Evolutionary conservation across 1,140 invertebrate species (phyloP), one percentile per base, ranked within the genome.

Genomic region (Maniola jurtina): DNA sequence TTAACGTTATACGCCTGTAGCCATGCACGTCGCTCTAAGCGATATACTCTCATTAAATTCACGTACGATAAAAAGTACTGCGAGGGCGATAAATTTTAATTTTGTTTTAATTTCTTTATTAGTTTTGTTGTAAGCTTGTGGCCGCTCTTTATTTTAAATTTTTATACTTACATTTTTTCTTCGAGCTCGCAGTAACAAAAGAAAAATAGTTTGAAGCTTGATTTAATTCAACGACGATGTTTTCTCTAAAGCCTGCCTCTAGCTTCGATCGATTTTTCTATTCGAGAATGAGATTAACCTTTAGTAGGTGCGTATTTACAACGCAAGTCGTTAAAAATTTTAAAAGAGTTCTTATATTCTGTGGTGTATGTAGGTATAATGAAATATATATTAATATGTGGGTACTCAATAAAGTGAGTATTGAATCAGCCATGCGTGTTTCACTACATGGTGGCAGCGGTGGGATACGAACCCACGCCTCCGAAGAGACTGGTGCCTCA

Each of bases 391-490:
- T n/a, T n/a, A n/a, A n/a, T n/a, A n/a, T n/a, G n/a, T n/a, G n/a
- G n/a, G n/a, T n/a, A n/a, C n/a, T n/a, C n/a, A n/a, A n/a, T n/a
- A n/a, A n/a, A n/a, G n/a, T n/a, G n/a, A 25, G 25, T 25, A 25
- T 25, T 25, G 25, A 25, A 25, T 25, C 25, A 25, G 25, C 25
- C 4, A 25, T 25, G 25, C 25, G 25, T 25, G 38, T 40, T 40
- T 40, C 38, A 40, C 10, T 40, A 54, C 36, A 54, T 34, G 16
- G 40, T 97, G 96, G 96, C 96, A 97, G 96, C 96, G 96, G 96
- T 97, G 97, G 96, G 96, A 98, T 98, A 97, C 96, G 97, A 98
- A 98, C 97, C 96, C 97, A 97, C 97, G 97, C 96, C 97, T 95
- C 96, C 96, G 95, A 97, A 95, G 96, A 97, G 96, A 97, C 96